Conservation (phyloP, 2,797 vertebrate species). For the Catharus ustulatus region DNA sequence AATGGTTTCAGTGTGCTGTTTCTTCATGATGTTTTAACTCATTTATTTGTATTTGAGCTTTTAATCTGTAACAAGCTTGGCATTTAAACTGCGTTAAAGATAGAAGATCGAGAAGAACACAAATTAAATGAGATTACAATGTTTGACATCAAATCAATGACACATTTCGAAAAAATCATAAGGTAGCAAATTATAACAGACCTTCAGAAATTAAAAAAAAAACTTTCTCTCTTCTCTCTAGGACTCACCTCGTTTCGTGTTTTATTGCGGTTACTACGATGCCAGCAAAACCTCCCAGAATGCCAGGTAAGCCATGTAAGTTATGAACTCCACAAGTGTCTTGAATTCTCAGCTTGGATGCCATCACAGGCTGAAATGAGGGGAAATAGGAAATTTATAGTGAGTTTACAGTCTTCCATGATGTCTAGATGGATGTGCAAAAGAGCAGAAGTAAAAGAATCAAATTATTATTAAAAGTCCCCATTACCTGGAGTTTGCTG, state of each 20-base stretch:
- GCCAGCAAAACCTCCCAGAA: constrained; percentile 89
- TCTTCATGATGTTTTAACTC: not conserved
- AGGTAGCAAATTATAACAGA: not conserved
- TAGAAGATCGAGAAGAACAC: not conserved
- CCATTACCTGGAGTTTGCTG: not conserved
- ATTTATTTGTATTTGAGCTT: not conserved
- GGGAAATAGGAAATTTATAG: not conserved
- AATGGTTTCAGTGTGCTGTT: not conserved
- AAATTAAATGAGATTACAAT: not conserved
- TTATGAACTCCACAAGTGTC: constrained; percentile 98
- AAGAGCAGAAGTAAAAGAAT: not conserved
- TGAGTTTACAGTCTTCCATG: not conserved
- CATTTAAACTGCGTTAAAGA: not conserved
- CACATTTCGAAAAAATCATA: not conserved
- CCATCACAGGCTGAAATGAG: constrained; percentile 84
- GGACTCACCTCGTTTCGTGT: constrained; percentile 26
- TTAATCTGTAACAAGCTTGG: not conserved
- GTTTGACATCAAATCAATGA: not conserved
- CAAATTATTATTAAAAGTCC: not conserved
- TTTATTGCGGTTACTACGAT: constrained; percentile 79
- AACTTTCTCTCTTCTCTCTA: not conserved
- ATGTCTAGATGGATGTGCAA: not conserved
- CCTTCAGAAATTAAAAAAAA: not conserved
- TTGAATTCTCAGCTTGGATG: constrained; percentile 87
- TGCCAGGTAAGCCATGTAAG: constrained; percentile 93